Base-by-base conservation (phyloP, 2,797 vertebrate genomes). In the Gymnodraco acuticeps region DNA sequence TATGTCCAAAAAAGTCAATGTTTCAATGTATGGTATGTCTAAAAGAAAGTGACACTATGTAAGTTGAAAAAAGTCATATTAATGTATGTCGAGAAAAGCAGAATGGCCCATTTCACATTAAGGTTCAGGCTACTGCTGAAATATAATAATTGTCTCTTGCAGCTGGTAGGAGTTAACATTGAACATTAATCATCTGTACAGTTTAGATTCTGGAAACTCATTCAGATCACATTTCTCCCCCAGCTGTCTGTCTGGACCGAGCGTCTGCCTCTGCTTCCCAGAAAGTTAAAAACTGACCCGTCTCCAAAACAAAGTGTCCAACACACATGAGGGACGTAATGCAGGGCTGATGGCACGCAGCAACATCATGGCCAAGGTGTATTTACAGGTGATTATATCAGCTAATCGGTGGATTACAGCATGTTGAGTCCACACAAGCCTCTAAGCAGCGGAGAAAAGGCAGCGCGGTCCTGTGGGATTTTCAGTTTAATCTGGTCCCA, bases 361-460 rank as follows among this genome's bases (percentile, higher is more conserved):
- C 53, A 70, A 75, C 85, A 70, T 83, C 82, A 23, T 31, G 76
- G 74, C 88, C 87, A 90, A 93, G 93, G 89, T 94, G 94, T 95
- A 93, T 94, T 95, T 94, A 95, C 93, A 95, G 94, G 91, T 95
- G 92, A 95, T 95, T 95, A 95, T 95, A 92, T 92, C 90, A 92
- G 93, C 91, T 96, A 95, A 96, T 95, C 93, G 73, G 77, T 81
- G 92, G 95, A 96, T 96, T 96, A 96, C 95, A 95, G 94, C 94
- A 91, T 95, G 95, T 96, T 92, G 90, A 89, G 80, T 90, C 93
- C 91, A 94, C 94, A 93, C 90, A 83, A 90, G 86, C 87, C 82
- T 61, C 72, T 93, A 93, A 95, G 69, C 93, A 80, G 85, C 82
- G 61, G 79, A 54, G 73, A 84, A 93, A 92, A 93, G 84, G 85